These are phyloP conservation scores for Mastigias papua DNA, from an alignment of 30 jellyfish, hydroid and myxozoan species.

Conservation along the genomic window DNA sequence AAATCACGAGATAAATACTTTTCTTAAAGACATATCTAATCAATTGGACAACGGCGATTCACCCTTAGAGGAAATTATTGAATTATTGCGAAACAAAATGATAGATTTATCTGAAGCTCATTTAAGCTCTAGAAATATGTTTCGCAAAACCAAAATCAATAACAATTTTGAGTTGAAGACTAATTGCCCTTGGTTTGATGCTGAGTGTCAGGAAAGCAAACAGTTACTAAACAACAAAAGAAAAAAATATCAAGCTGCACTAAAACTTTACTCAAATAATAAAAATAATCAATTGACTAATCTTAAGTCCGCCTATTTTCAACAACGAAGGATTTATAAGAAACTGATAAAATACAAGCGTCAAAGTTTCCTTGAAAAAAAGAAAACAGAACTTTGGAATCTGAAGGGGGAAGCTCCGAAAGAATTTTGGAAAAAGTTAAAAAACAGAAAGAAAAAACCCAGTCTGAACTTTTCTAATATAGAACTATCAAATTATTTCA, in stretches of 20 bases:
- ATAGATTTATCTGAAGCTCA: constrained; percentile 20
- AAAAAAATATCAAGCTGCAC: constrained; percentile 17
- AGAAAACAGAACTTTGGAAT: constrained; percentile 15
- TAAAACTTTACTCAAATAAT: constrained; percentile 7
- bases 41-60: constrained; percentile 6
- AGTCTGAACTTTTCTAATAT: constrained; percentile 5
- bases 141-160: background rate
- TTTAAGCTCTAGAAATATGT: background rate
- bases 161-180: background rate
- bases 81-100: constrained; percentile 17
- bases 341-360: constrained; percentile 27
- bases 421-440: constrained; percentile 23
- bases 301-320: constrained; percentile 10
- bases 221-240: constrained; percentile 21
- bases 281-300: background rate
- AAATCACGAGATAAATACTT: constrained; percentile 9
- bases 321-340: constrained; percentile 30
- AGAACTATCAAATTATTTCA: constrained; percentile 4
- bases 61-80: constrained; percentile 2
- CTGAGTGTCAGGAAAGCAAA: constrained; percentile 8
- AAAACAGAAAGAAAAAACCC: constrained; percentile 11
- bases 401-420: constrained; percentile 41
- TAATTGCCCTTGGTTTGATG: constrained; percentile 33
- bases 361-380: constrained; percentile 34
- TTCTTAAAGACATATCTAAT: constrained; percentile 4